Evolutionary conservation across 2,888 invertebrate genomes (phyloP), one percentile per base, ranked within the genome.

Genomic region (Lycia hirtaria): DNA sequence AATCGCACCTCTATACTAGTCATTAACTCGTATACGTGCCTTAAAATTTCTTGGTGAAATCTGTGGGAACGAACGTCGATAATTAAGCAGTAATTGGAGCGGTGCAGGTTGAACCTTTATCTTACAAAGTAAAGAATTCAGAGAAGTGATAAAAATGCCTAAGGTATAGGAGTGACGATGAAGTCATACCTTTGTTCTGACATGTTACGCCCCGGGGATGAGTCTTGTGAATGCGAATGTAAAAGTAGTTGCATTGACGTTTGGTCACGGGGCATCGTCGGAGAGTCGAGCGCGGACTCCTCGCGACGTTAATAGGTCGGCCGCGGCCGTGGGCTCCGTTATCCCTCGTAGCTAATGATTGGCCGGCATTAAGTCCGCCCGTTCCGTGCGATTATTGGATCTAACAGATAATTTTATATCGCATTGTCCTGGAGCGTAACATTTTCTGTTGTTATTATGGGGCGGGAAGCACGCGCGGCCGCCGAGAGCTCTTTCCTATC

Each of bases 381-480:
- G 90, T 88, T 87, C 87, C 83, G 83, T 88, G 88, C 90, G 91
- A 92, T 92, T 91, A 92, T 91, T 92, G 92, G 92, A 89, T 91
- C 92, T 90, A 91, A 89, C 91, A 89, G 92, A 91, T 92, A 91
- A 92, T 92, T 92, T 91, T 89, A 91, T 88, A 89, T 90, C 85
- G 90, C 85, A 92, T 91, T 92, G 92, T 92, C 92, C 92, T 76
- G 89, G 88, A 92, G 92, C 91, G 91, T 88, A 90, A 91, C 87
- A 89, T 89, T 88, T 85, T 85, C 90, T 86, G 90, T 89, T 88
- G 90, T 89, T 89, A 91, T 88, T 88, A 86, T 85, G 80, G 84
- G 71, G 72, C 71, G 71, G 71, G 60, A 71, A 74, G 81, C 81
- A 83, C 81, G 81, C 79, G 79, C 75, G 74, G 68, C 62, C 71